phyloP scores from a whole-genome alignment of 2,113 vertebrate species.

The Polyodon spathula region DNA sequence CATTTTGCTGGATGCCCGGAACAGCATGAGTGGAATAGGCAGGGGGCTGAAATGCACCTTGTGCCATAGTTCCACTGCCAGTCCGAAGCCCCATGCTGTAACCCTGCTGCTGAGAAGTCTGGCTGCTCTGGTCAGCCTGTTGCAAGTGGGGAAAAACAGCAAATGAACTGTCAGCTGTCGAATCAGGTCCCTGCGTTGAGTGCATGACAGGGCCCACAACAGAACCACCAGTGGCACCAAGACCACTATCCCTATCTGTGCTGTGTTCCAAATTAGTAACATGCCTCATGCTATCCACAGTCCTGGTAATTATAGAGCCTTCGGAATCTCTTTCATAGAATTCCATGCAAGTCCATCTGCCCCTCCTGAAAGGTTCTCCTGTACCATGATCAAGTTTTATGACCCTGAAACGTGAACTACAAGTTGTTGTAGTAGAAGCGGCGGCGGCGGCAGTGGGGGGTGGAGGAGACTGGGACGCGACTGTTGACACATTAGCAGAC shows the following conservation, averaged over 20 bases:
- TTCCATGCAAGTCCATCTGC: constrained; percentile 86
- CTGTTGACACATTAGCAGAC: constrained; percentile 20
- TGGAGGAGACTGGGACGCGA: constrained; percentile 42
- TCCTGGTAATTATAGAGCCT: constrained; percentile 58
- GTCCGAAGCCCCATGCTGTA: constrained; percentile 64
- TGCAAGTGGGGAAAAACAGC: constrained; percentile 55
- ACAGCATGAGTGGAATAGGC: constrained; percentile 44
- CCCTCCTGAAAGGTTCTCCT: constrained; percentile 80
- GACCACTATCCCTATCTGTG: constrained; percentile 76
- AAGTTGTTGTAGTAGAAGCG: constrained; percentile 41
- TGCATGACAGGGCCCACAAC: constrained; percentile 52
- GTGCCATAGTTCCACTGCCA: constrained; percentile 58
- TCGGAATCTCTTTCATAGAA: constrained; percentile 83
- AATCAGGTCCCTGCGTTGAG: constrained; percentile 56
- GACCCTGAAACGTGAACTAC: constrained; percentile 84
- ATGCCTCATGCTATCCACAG: constrained; percentile 75
- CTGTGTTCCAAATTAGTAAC: constrained; percentile 56
- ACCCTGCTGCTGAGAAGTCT: constrained; percentile 61
- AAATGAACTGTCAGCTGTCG: constrained; percentile 57
- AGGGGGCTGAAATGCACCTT: constrained; percentile 58
- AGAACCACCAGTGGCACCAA: constrained; percentile 70
- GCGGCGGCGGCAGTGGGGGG: constrained; percentile 31
- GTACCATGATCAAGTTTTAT: constrained; percentile 90
- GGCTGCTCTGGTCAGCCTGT: constrained; percentile 53
- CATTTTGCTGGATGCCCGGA: no score